Percentiles rank a stretch among this genome's conserved stretches.
Conservation (phyloP, 2,113 vertebrate species). For the Eolophus roseicapilla region DNA sequence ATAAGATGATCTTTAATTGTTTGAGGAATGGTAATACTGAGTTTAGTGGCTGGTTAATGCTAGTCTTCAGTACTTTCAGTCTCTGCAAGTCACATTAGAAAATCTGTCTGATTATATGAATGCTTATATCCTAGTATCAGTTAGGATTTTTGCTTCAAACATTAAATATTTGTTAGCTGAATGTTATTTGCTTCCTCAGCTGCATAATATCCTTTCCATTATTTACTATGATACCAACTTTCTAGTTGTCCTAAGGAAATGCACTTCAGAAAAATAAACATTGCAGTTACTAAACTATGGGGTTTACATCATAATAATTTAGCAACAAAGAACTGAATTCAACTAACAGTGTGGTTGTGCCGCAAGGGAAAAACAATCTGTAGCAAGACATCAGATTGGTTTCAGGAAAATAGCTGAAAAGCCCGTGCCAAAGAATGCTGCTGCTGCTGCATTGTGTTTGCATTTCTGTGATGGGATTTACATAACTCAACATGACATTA, state of each 20-base stretch:
- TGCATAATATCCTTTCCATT: not conserved
- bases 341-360: not conserved
- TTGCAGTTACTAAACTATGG: not conserved
- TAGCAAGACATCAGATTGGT: constrained; percentile 64
- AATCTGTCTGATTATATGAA: not conserved
- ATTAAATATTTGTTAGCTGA: not conserved
- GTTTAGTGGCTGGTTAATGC: not conserved
- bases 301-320: not conserved
- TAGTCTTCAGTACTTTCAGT: not conserved
- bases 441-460: constrained; percentile 74
- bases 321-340: not conserved
- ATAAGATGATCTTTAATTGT: not conserved
- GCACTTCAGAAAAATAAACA: not conserved
- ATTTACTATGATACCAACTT: not conserved
- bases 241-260: not conserved
- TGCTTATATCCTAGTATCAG: not conserved
- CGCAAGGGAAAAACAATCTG: constrained; percentile 40
- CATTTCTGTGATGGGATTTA: constrained; percentile 76
- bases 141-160: not conserved
- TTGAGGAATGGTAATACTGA: not conserved
- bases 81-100: not conserved
- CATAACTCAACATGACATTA: constrained; percentile 82
- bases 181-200: not conserved
- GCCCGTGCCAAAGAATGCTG: constrained; percentile 46
- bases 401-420: constrained; percentile 62